Conservation (phyloP, 2,888 invertebrate species). For the Buathra laborator region DNA sequence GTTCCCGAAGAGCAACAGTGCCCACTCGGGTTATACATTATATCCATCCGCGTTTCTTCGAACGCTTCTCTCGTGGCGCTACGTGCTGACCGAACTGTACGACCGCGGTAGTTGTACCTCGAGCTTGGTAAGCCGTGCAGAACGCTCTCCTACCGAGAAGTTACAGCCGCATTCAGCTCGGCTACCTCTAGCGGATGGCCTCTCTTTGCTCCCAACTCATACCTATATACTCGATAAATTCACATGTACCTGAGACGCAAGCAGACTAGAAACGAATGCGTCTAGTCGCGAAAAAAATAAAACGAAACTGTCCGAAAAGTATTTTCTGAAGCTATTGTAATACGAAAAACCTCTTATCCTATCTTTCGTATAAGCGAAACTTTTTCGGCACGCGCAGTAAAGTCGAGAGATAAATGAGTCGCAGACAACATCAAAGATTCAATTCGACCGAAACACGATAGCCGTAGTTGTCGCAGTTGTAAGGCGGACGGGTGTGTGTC, state of each 20-base stretch:
- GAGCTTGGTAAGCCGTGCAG: slow-evolving; percentile 60
- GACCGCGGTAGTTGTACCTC: slow-evolving; percentile 45
- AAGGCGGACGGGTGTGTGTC: slow-evolving; percentile 26
- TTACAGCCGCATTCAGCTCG: slow-evolving; percentile 45
- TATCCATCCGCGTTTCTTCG: slow-evolving; percentile 76
- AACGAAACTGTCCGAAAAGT: not conserved
- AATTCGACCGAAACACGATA: slow-evolving; percentile 61
- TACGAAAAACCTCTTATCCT: not conserved
- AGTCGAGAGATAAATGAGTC: slow-evolving; percentile 55
- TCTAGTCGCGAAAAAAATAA: not conserved
- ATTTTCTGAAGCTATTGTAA: not conserved
- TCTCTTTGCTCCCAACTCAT: slow-evolving; percentile 15
- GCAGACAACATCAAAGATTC: slow-evolving; percentile 66
- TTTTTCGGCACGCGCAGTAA: not conserved
- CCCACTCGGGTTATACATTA: slow-evolving; percentile 68
- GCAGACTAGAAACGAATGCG: slow-evolving; percentile 11
- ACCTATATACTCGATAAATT: slow-evolving; percentile 29
- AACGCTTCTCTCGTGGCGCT: slow-evolving; percentile 56
- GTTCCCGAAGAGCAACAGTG: slow-evolving; percentile 63
- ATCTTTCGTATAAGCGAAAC: not conserved
- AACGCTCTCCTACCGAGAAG: slow-evolving; percentile 41
- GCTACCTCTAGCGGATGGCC: not conserved
- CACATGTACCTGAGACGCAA: slow-evolving; percentile 30
- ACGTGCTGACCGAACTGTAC: slow-evolving; percentile 50
- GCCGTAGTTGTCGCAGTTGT: slow-evolving; percentile 24